Percentiles rank a stretch among this genome's conserved stretches.
phyloP scores from a whole-genome alignment of 2,113 vertebrate genomes.

The Drymodes brunneopygia region DNA sequence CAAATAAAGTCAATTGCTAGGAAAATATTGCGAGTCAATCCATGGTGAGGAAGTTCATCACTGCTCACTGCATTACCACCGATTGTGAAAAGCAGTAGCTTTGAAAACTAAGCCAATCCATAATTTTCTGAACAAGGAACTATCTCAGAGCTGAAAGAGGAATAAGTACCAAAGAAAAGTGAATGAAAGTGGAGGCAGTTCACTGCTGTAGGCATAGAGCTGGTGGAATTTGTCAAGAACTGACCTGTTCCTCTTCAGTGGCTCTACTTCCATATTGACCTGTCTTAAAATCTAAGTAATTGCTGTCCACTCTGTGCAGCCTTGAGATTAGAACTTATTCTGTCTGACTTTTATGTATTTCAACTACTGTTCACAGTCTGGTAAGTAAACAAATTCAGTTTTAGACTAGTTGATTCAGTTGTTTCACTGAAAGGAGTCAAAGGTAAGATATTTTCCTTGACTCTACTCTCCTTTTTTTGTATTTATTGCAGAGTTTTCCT shows the following conservation, averaged over 20 bases:
- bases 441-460: neutral
- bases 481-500: neutral
- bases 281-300: neutral
- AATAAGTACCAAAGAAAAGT: neutral
- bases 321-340: neutral
- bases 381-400: neutral
- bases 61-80: neutral
- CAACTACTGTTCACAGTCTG: neutral
- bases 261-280: neutral
- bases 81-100: neutral
- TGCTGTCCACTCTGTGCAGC: neutral
- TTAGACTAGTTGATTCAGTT: neutral
- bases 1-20: neutral
- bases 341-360: neutral
- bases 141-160: neutral
- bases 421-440: neutral
- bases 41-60: neutral
- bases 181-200: neutral
- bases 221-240: neutral
- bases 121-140: neutral
- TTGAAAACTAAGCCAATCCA: neutral
- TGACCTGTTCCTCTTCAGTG: constrained; percentile 2
- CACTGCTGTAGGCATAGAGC: neutral
- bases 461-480: neutral
- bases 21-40: neutral